A percentile compares a stretch with the other conserved stretches of the same genome.
These are phyloP conservation scores for Callaeas wilsoni DNA, from an alignment of 2,113 vertebrate genomes.

Conservation along the genomic window DNA sequence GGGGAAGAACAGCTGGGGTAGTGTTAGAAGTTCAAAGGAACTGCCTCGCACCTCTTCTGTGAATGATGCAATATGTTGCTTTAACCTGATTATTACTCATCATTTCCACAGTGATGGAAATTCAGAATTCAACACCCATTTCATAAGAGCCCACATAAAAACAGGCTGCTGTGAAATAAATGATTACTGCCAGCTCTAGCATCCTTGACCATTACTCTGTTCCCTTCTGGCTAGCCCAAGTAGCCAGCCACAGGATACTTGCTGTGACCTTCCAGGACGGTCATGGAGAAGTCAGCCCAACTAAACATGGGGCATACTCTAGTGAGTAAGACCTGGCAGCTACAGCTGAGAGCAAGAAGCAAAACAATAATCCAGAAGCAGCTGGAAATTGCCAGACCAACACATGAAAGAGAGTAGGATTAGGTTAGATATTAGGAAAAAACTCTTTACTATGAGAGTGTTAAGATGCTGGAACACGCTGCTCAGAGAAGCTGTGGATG, in stretches of 20 bases:
- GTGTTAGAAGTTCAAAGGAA: constrained; percentile 12
- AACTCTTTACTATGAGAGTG: rapidly evolving
- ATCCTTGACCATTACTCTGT: background rate
- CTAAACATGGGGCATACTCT: rapidly evolving
- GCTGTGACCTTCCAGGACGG: background rate
- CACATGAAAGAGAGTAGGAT: background rate
- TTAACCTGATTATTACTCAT: constrained; percentile 1
- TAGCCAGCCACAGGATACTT: background rate
- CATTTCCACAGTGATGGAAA: background rate
- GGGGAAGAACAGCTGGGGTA: background rate
- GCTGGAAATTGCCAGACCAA: background rate
- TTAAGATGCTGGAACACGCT: background rate
- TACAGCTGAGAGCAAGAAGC: background rate
- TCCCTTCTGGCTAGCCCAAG: background rate
- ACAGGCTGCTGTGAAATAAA: background rate
- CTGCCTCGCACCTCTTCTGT: background rate
- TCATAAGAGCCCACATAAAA: background rate
- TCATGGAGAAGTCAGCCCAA: background rate
- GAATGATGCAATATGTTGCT: background rate
- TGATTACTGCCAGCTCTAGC: background rate
- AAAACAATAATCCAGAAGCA: background rate
- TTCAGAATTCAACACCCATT: background rate
- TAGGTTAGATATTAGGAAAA: background rate
- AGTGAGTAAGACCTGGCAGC: background rate
- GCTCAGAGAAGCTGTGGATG: background rate